Evolutionary conservation across 2,888 invertebrate species (phyloP).

Genomic region (Drosophila mercatorum): DNA sequence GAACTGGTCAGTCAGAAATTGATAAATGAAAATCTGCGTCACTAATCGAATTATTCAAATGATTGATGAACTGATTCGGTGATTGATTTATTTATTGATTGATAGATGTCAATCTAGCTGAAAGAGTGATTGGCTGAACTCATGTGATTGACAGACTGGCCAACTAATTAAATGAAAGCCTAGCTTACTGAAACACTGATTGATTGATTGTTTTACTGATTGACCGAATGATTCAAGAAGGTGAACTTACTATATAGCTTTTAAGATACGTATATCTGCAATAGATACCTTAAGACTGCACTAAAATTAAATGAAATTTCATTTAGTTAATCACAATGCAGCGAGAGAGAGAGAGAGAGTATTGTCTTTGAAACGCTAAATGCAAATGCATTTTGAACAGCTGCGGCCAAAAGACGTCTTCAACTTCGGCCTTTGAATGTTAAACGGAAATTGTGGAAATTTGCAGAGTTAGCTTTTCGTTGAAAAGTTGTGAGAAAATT

Average conservation of each 20-base stretch:
- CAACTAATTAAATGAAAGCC: not conserved
- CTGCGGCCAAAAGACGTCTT: conserved; percentile 20
- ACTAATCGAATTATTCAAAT: too few relatives aligned
- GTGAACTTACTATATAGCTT: not conserved
- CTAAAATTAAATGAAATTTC: conserved; percentile 1
- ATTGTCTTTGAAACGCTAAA: conserved; percentile 18
- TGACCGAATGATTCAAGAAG: not conserved
- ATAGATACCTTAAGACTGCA: too few relatives aligned
- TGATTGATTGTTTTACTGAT: not conserved
- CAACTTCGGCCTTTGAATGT: conserved; percentile 25
- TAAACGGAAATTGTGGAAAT: conserved; percentile 24
- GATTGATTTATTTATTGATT: not conserved
- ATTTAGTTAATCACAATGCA: conserved; percentile 24
- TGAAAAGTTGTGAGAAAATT: conserved; percentile 61
- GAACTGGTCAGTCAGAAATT: too few relatives aligned
- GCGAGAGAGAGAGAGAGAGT: not conserved
- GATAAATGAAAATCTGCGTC: too few relatives aligned
- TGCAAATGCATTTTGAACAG: conserved; percentile 34
- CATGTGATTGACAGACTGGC: not conserved
- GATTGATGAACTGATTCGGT: too few relatives aligned
- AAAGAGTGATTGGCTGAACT: not conserved
- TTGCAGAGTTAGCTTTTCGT: conserved; percentile 49
- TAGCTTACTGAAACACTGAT: not conserved
- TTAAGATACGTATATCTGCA: not conserved
- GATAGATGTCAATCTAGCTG: not conserved